Percentiles rank a stretch among this genome's conserved stretches.
Conservation (phyloP, 37 sponge, comb jelly and placozoan species). For the Aplysina aerophoba region DNA sequence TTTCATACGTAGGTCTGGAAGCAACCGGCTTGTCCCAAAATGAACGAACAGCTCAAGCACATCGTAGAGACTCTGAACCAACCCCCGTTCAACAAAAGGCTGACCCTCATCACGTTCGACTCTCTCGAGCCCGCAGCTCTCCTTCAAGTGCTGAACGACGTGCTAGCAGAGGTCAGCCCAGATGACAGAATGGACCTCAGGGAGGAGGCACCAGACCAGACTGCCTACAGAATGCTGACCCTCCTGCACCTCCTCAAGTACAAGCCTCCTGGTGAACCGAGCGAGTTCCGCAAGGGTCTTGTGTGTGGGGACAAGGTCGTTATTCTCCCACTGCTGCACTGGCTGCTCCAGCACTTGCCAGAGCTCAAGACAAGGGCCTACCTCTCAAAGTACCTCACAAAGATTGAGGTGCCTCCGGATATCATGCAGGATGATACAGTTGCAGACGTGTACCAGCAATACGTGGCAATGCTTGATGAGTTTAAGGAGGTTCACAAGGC, state of each 20-base stretch:
- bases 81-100: constrained; percentile 77
- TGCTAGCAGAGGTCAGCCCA: constrained; percentile 86
- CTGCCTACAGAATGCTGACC: constrained; percentile 88
- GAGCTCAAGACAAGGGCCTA: constrained; percentile 93
- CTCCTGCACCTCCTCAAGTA: constrained; percentile 89
- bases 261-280: constrained; percentile 73
- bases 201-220: constrained; percentile 92
- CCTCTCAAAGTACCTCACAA: constrained; percentile 84
- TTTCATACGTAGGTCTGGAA: neutral
- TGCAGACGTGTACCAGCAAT: constrained; percentile 62
- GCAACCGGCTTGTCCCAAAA: constrained; percentile 4
- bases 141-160: constrained; percentile 97
- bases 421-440: constrained; percentile 87
- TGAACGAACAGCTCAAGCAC: constrained; percentile 88
- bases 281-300: constrained; percentile 77
- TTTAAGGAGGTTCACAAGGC: constrained; percentile 96
- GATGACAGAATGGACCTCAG: constrained; percentile 93
- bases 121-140: constrained; percentile 83
- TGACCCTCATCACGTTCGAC: constrained; percentile 93
- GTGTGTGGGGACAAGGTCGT: constrained; percentile 78
- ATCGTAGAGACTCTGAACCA: constrained; percentile 90
- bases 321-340: constrained; percentile 84
- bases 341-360: constrained; percentile 69
- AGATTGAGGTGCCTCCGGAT: constrained; percentile 91
- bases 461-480: constrained; percentile 79